Percentiles rank a stretch among this genome's conserved stretches.
phyloP scores from a whole-genome alignment of 2,113 vertebrate genomes.

The Hirundichthys speculiger region DNA sequence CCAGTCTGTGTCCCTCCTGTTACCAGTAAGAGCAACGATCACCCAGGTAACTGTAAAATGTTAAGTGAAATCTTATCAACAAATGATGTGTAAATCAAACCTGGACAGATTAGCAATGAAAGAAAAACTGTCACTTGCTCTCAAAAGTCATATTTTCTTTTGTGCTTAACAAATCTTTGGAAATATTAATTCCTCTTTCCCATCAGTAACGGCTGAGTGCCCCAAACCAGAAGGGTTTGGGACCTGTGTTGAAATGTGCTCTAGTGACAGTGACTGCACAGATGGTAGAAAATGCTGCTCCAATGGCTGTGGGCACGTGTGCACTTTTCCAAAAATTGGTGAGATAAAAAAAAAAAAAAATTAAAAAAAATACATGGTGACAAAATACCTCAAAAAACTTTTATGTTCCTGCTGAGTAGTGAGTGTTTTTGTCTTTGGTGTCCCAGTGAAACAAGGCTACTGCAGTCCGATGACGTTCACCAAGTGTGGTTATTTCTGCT shows the following conservation, averaged over 20 bases:
- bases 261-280: slow-evolving; percentile 74
- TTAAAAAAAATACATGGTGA: no score
- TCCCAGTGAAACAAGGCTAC: slow-evolving; percentile 74
- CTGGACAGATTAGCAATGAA: no score
- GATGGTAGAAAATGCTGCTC: slow-evolving; percentile 77
- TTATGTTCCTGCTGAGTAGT: neutral
- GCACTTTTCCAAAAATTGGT: slow-evolving; percentile 76
- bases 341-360: slow-evolving; percentile 6
- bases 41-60: no score
- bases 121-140: neutral
- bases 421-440: slow-evolving; percentile 7
- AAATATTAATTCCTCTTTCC: neutral
- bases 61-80: no score
- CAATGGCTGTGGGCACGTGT: slow-evolving; percentile 81
- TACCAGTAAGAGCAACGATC: slow-evolving; percentile 57
- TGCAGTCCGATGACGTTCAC: slow-evolving; percentile 69
- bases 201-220: slow-evolving; percentile 71
- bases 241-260: slow-evolving; percentile 75
- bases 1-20: slow-evolving; percentile 72
- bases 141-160: neutral
- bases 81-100: no score
- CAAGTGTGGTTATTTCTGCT: slow-evolving; percentile 79
- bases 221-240: slow-evolving; percentile 50
- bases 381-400: neutral
- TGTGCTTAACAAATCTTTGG: neutral